Evolutionary conservation across 2,888 invertebrate genomes (phyloP).

Genomic region (Acronicta leporina): DNA sequence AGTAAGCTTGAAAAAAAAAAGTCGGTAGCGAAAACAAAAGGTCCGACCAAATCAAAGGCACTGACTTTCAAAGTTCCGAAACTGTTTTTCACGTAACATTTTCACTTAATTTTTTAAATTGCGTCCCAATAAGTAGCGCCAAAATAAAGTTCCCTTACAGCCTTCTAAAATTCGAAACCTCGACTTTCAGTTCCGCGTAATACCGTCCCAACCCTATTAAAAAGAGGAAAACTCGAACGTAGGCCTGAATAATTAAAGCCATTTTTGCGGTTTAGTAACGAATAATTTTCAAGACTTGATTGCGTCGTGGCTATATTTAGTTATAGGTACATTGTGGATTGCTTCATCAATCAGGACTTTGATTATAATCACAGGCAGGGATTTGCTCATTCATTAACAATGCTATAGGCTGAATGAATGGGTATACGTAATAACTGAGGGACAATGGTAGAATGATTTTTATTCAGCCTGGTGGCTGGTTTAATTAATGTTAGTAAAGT

Average conservation of each 20-base stretch:
- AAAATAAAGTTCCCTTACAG: too few relatives aligned
- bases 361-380: slow-evolving; percentile 27
- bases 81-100: too few relatives aligned
- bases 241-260: not conserved
- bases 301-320: slow-evolving; percentile 9
- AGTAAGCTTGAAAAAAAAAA: too few relatives aligned
- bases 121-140: too few relatives aligned
- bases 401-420: slow-evolving; percentile 13
- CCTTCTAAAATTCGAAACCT: too few relatives aligned
- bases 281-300: slow-evolving; percentile 9
- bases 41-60: too few relatives aligned
- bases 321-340: slow-evolving; percentile 1
- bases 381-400: slow-evolving; percentile 26
- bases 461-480: not conserved
- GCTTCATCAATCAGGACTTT: slow-evolving; percentile 20
- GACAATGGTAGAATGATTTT: slow-evolving; percentile 17
- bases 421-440: slow-evolving; percentile 3
- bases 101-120: too few relatives aligned
- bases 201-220: not conserved
- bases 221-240: not conserved
- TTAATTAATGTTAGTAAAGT: not conserved
- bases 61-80: too few relatives aligned
- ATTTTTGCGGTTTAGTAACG: slow-evolving; percentile 12
- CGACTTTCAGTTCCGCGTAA: not conserved
- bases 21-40: too few relatives aligned